A percentile compares a stretch with the other conserved stretches of the same genome.
These are phyloP conservation scores for Catonia carolina DNA, from an alignment of 2,888 invertebrate genomes.

Conservation along the genomic window DNA sequence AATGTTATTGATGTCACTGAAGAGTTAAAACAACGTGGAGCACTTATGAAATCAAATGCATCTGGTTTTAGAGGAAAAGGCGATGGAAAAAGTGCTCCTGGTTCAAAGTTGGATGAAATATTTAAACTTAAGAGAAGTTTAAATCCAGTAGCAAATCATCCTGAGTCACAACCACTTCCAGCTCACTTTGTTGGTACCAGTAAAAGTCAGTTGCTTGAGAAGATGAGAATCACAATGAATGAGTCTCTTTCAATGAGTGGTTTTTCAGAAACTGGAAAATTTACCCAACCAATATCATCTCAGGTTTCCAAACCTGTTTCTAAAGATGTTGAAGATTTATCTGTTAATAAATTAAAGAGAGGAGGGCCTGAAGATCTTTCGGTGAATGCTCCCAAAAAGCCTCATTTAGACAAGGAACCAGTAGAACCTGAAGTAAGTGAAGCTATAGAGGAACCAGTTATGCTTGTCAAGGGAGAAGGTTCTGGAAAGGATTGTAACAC, in stretches of 20 bases:
- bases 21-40: constrained; percentile 19
- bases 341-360: neutral
- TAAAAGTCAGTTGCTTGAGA: constrained; percentile 8
- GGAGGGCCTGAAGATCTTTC: constrained; percentile 18
- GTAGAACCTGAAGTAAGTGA: constrained; percentile 50
- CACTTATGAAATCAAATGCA: constrained; percentile 20
- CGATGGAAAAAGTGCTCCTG: constrained; percentile 20
- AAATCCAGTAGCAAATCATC: neutral
- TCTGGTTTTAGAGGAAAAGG: constrained; percentile 10
- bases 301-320: neutral
- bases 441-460: constrained; percentile 63
- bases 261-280: constrained; percentile 13
- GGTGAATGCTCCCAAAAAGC: constrained; percentile 12
- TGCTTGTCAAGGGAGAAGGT: constrained; percentile 65
- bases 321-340: constrained; percentile 18
- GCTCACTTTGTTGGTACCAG: constrained; percentile 15
- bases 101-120: constrained; percentile 32
- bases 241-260: neutral
- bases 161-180: constrained; percentile 11
- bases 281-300: constrained; percentile 6
- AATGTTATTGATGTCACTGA: constrained; percentile 15
- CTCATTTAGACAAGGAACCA: constrained; percentile 7
- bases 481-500: constrained; percentile 64
- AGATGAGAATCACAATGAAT: constrained; percentile 3
- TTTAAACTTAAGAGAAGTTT: constrained; percentile 29